A percentile compares a stretch with the other conserved stretches of the same genome.
Conservation (phyloP, 2,888 invertebrate genomes). For the Xanthorhoe designata region DNA sequence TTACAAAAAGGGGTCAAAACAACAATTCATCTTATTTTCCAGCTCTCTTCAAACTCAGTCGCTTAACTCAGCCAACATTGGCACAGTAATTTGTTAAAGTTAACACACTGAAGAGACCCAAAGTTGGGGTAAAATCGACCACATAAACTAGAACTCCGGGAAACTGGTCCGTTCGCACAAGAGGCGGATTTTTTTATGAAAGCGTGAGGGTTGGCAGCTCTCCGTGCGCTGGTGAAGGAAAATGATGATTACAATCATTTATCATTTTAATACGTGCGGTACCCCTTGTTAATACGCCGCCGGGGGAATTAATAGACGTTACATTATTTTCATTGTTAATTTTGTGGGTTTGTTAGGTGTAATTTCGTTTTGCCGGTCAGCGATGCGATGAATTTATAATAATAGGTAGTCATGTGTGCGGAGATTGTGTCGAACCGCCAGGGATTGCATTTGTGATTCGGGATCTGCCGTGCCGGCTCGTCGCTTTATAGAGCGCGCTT, state of each 20-base stretch:
- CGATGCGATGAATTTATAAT: constrained; percentile 56
- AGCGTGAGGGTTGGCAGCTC: constrained; percentile 24
- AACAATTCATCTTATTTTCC: constrained; percentile 73
- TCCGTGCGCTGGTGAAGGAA: constrained; percentile 53
- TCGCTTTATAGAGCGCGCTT: constrained; percentile 4
- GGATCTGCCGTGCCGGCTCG: constrained; percentile 11
- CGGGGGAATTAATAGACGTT: constrained; percentile 79
- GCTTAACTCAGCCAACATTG: constrained; percentile 73
- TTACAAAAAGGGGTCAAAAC: constrained; percentile 68
- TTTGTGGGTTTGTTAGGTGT: constrained; percentile 70
- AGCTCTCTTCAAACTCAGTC: constrained; percentile 60
- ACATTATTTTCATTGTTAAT: constrained; percentile 81
- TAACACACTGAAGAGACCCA: constrained; percentile 68
- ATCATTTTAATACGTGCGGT: constrained; percentile 82
- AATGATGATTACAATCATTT: constrained; percentile 81
- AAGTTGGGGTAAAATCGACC: constrained; percentile 69
- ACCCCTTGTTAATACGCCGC: constrained; percentile 79
- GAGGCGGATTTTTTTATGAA: constrained; percentile 18
- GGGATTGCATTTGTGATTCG: constrained; percentile 34
- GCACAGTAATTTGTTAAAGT: constrained; percentile 80
- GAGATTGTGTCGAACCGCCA: constrained; percentile 38
- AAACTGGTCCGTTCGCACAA: constrained; percentile 23
- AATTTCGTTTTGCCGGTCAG: constrained; percentile 60
- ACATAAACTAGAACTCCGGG: constrained; percentile 51
- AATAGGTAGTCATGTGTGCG: constrained; percentile 37